Percentiles rank a stretch among this genome's conserved stretches.
These are phyloP conservation scores for Sebastes itinus DNA, from an alignment of 2,797 vertebrate species.

Conservation along the genomic window DNA sequence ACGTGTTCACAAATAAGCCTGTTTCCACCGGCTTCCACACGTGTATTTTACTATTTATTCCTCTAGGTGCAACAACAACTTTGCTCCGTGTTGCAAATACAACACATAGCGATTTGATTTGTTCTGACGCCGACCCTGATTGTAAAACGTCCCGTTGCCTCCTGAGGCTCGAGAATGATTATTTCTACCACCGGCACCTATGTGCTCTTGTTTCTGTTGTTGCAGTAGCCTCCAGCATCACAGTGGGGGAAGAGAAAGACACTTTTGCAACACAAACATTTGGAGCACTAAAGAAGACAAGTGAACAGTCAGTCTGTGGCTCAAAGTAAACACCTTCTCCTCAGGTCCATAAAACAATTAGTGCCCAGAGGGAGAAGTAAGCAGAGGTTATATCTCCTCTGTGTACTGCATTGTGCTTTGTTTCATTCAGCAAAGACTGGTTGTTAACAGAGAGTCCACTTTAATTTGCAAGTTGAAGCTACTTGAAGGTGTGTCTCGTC, in stretches of 20 bases:
- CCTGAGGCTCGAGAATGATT: neutral
- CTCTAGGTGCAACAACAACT: no score
- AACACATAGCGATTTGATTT: no score
- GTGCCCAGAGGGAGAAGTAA: neutral
- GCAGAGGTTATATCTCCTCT: neutral
- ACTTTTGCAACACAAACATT: conserved; percentile 47
- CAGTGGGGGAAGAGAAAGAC: conserved; percentile 22
- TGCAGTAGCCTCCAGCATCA: conserved; percentile 19
- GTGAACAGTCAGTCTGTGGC: conserved; percentile 26
- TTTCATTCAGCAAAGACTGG: neutral
- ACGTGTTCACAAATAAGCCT: no score
- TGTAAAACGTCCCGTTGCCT: neutral
- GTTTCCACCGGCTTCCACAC: accelerated
- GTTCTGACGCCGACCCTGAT: neutral
- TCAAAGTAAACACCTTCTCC: conserved; percentile 51
- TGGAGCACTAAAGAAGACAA: conserved; percentile 55
- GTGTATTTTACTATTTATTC: no score
- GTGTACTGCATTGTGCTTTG: neutral
- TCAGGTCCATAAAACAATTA: conserved; percentile 54
- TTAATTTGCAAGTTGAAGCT: conserved; percentile 51
- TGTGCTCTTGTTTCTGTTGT: conserved; percentile 62
- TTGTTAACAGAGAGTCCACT: neutral
- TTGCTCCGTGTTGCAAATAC: no score
- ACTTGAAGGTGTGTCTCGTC: conserved; percentile 28
- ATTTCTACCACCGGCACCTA: conserved; percentile 52